Evolutionary conservation across 2,113 vertebrate genomes (phyloP), one percentile per base, ranked within the genome.

Genomic region (Anoplopoma fimbria): DNA sequence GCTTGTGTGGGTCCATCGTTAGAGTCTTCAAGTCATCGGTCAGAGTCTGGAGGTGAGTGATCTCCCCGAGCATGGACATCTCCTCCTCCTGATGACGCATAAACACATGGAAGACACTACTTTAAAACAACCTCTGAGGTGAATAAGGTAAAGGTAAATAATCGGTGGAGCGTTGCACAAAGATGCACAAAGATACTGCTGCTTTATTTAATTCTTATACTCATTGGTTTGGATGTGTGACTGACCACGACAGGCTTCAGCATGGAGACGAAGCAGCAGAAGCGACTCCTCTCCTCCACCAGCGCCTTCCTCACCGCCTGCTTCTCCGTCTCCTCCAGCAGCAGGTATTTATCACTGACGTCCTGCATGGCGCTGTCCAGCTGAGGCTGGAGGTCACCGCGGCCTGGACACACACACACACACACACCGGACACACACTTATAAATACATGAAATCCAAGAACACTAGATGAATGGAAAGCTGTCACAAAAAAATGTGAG

Each of bases 1-100:
- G 92, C 81, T 97, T 99, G 95, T 99, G 98, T 5, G 98, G 98
- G 86, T 99, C 98, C 96, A 98, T 97, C 10, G 97, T 99, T 45
- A 99, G 95, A 36, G 93, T 94, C 88, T 97, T 97, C 71, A 99
- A 90, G 84, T 99, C 98, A 64, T 99, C 98, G 0, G 96, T 96
- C 87, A 99, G 97, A 40, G 96, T 96, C 93, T 98, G 97, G 13
- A 99, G 96, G 91, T 98, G 97, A 1, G 97, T 97, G 83, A 99
- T 96, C 92, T 99, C 98, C 79, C 96, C 97, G 15, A 99, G 87
- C 97, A 99, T 97, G 36, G 96, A 96, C 93, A 99, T 97, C 94
- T 99, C 98, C 94, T 98, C 97, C 77, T 98, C 97, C 97, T 99
- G 85, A 79, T 8, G 82, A 77, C 27, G 27, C 62, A 84, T 47